These are phyloP conservation scores for Corythoichthys intestinalis DNA, from an alignment of 2,113 vertebrate species.

Conservation along the genomic window DNA sequence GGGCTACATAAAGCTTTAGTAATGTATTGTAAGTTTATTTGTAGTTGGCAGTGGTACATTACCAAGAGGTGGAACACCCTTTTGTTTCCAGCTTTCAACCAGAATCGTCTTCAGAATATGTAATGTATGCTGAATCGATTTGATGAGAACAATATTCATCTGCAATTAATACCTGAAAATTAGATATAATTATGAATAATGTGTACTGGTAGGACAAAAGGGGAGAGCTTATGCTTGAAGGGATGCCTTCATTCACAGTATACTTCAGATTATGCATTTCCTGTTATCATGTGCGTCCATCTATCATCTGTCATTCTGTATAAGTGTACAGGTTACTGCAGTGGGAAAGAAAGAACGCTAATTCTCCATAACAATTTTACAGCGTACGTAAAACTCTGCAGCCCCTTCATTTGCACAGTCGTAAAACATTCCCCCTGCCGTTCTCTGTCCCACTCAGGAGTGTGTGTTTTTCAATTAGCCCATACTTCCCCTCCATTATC, in stretches of 20 bases:
- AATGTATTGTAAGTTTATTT: not conserved
- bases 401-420: conserved; percentile 67
- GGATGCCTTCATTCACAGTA: conserved; percentile 23
- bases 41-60: not conserved
- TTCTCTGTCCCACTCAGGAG: conserved; percentile 52
- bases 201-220: conserved; percentile 15
- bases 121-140: conserved; percentile 52
- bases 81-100: conserved; percentile 1
- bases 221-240: conserved; percentile 25
- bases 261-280: conserved; percentile 22
- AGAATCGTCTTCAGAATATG: conserved; percentile 42
- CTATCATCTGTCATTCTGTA: conserved; percentile 37
- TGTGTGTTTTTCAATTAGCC: conserved; percentile 71
- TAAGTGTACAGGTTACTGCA: conserved; percentile 59
- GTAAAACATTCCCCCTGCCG: conserved; percentile 65
- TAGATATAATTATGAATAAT: conserved; percentile 40
- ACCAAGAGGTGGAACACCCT: not conserved
- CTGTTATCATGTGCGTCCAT: conserved; percentile 28
- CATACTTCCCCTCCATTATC: conserved; percentile 61
- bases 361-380: conserved; percentile 73
- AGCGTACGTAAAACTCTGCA: conserved; percentile 66
- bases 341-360: conserved; percentile 50
- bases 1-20: not conserved
- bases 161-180: conserved; percentile 57
- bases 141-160: conserved; percentile 56